Evolutionary conservation across 1,140 invertebrate species (phyloP).

Genomic region (Drosophila punjabiensis): DNA sequence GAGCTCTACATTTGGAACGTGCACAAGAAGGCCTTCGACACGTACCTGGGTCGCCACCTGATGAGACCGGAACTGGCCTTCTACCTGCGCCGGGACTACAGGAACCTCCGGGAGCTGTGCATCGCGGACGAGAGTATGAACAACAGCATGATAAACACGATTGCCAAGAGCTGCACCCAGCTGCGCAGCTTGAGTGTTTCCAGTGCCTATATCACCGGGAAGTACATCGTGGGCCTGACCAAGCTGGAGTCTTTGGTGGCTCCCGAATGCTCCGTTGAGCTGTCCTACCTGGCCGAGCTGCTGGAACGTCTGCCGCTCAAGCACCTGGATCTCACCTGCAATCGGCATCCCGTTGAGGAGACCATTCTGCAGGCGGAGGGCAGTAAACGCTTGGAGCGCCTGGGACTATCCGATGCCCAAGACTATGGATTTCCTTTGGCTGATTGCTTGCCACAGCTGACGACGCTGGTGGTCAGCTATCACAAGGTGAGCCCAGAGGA

Average conservation of each 20-base stretch:
- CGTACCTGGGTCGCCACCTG: constrained; percentile 70
- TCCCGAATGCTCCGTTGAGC: constrained; percentile 64
- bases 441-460: constrained; percentile 47
- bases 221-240: constrained; percentile 38
- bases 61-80: constrained; percentile 68
- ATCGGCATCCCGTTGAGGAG: constrained; percentile 53
- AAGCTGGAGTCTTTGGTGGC: constrained; percentile 57
- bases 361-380: constrained; percentile 48
- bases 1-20: constrained; percentile 68
- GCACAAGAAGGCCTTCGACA: constrained; percentile 63
- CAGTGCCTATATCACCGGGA: constrained; percentile 68
- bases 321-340: constrained; percentile 60
- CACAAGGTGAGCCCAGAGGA: constrained; percentile 50
- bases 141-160: constrained; percentile 68
- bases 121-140: constrained; percentile 62
- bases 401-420: constrained; percentile 64
- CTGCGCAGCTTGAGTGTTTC: constrained; percentile 62
- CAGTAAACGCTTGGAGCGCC: constrained; percentile 44
- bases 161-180: constrained; percentile 55
- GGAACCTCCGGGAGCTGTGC: constrained; percentile 62
- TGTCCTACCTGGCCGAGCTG: constrained; percentile 42
- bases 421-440: constrained; percentile 65
- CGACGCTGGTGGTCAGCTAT: constrained; percentile 64
- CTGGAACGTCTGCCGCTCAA: constrained; percentile 48
- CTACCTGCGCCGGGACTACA: constrained; percentile 62